These are phyloP conservation scores for Synergus gifuensis DNA, from an alignment of 2,888 invertebrate species.

Conservation along the genomic window DNA sequence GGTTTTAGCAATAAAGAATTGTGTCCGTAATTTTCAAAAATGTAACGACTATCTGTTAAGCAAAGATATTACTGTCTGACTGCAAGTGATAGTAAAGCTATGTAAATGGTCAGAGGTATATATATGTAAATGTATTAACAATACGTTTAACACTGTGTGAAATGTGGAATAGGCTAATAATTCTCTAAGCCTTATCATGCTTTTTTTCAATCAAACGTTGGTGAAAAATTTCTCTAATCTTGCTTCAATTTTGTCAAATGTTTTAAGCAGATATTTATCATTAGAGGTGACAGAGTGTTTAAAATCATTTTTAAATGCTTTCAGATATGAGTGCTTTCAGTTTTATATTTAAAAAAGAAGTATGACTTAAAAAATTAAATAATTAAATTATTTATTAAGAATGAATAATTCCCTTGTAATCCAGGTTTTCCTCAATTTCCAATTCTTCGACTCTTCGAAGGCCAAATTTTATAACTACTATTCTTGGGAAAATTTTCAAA, in stretches of 20 bases:
- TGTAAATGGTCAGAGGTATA: conserved; percentile 16
- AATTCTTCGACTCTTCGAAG: neutral
- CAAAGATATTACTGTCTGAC: conserved; percentile 21
- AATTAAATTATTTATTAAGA: neutral
- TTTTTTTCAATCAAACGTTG: neutral
- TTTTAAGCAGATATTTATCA: neutral
- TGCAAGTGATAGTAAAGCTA: conserved; percentile 22
- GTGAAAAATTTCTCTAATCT: neutral
- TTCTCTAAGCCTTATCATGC: neutral
- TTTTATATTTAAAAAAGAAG: neutral
- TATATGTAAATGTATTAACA: conserved; percentile 33
- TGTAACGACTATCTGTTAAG: conserved; percentile 7
- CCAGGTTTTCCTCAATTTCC: neutral
- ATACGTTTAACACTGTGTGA: conserved; percentile 29
- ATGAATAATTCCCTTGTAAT: neutral
- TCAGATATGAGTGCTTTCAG: neutral
- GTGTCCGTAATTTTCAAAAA: conserved; percentile 28
- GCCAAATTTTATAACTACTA: neutral
- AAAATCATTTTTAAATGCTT: neutral
- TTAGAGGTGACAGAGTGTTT: neutral
- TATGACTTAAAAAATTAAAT: neutral
- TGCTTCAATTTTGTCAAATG: neutral
- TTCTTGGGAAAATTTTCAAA: neutral
- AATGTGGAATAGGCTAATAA: conserved; percentile 2
- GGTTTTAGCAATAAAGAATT: conserved; percentile 15